Percentiles rank a stretch among this genome's conserved stretches.
phyloP scores from a whole-genome alignment of 2,888 invertebrate genomes.

The Cylindroiulus punctatus region DNA sequence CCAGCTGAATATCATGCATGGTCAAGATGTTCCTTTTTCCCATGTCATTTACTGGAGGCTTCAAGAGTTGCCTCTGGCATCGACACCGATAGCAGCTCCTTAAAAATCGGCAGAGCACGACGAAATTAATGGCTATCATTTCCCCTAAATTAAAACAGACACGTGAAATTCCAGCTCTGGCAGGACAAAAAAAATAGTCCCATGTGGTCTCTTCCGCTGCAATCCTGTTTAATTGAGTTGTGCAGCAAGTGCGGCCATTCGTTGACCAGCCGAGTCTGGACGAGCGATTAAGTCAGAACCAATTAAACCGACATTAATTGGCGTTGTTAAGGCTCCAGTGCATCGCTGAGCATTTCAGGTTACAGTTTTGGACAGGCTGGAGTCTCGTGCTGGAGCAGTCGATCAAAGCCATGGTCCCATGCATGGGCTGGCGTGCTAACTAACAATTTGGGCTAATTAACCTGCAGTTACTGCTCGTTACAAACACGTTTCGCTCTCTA shows the following conservation, averaged over 20 bases:
- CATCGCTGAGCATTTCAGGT: not conserved
- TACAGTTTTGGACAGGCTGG: not conserved
- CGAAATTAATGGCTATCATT: slow-evolving; percentile 32
- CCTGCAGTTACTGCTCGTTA: not conserved
- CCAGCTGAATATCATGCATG: not conserved
- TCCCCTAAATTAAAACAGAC: slow-evolving; percentile 14
- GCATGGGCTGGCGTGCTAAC: not conserved
- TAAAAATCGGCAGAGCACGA: not conserved
- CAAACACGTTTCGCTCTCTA: not conserved
- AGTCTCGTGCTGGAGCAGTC: not conserved
- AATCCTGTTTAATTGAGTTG: slow-evolving; percentile 32
- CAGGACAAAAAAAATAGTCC: not conserved
- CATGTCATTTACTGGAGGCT: slow-evolving; percentile 3
- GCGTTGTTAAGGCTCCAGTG: not conserved
- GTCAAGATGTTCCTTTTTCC: not conserved
- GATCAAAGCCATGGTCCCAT: too few relatives aligned
- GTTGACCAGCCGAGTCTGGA: not conserved
- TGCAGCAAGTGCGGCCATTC: not conserved
- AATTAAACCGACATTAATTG: not conserved
- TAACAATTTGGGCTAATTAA: not conserved
- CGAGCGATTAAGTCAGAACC: not conserved
- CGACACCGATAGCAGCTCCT: not conserved
- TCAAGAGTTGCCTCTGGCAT: not conserved
- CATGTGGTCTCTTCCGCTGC: not conserved
- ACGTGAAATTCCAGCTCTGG: not conserved